A percentile compares a stretch with the other conserved stretches of the same genome.
phyloP scores from a whole-genome alignment of 1,140 invertebrate genomes.

The Scaptomyza pallida region DNA sequence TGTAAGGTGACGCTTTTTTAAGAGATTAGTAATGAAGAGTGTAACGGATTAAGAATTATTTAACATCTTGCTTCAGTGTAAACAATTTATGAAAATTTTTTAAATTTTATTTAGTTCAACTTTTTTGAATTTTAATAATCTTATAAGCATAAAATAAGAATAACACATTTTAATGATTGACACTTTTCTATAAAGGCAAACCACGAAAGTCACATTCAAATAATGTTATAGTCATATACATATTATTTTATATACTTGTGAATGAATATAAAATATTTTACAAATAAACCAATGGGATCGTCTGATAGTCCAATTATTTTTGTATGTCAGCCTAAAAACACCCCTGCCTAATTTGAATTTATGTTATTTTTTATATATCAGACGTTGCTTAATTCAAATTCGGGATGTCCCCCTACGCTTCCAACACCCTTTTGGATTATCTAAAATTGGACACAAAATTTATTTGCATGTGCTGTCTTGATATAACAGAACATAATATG shows the following conservation, averaged over 20 bases:
- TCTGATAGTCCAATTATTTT: not conserved
- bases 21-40: not conserved
- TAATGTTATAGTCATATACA: not conserved
- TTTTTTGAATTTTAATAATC: too few relatives aligned
- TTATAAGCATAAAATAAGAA: too few relatives aligned
- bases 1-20: not conserved
- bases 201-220: too few relatives aligned
- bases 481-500: not conserved
- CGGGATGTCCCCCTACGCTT: not conserved
- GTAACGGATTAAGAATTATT: not conserved
- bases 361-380: slow-evolving; percentile 3
- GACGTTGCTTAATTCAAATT: not conserved
- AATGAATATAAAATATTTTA: too few relatives aligned
- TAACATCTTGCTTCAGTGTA: too few relatives aligned
- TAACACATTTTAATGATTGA: too few relatives aligned
- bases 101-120: too few relatives aligned
- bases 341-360: not conserved
- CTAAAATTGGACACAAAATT: slow-evolving; percentile 17
- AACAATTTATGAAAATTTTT: not conserved
- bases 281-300: too few relatives aligned
- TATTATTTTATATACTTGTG: not conserved
- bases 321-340: not conserved
- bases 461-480: slow-evolving; percentile 5
- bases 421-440: not conserved
- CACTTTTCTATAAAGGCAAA: too few relatives aligned